Evolutionary conservation across 2,113 vertebrate genomes (phyloP).

Genomic region (Oryzias woworae): DNA sequence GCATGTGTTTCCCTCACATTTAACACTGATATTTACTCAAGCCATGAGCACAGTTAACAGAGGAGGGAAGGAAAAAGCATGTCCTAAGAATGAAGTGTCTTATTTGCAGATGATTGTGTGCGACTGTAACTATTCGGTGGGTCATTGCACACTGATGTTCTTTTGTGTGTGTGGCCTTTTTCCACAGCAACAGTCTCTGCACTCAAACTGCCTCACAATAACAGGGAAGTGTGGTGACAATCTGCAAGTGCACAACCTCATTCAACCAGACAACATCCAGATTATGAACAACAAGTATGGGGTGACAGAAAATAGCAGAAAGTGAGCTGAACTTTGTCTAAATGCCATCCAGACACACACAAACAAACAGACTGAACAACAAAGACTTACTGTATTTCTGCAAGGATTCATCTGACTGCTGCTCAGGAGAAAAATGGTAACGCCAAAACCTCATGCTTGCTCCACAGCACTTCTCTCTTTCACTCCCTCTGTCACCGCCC

Average conservation of each 20-base stretch:
- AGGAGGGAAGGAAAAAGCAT: constrained; percentile 21
- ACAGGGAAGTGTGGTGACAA: constrained; percentile 15
- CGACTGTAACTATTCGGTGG: constrained; percentile 38
- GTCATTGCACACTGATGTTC: constrained; percentile 59
- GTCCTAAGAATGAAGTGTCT: constrained; percentile 28
- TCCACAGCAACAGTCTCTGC: constrained; percentile 57
- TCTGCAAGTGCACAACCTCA: constrained; percentile 37
- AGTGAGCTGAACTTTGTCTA: constrained; percentile 26
- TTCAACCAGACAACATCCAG: constrained; percentile 32
- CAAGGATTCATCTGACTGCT: constrained; percentile 81
- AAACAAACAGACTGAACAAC: constrained; percentile 40
- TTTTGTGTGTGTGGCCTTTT: constrained; percentile 60
- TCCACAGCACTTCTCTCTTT: constrained; percentile 63
- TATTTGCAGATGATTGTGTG: constrained; percentile 23
- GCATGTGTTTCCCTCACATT: constrained; percentile 23
- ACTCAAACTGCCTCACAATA: constrained; percentile 47
- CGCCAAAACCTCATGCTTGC: constrained; percentile 75
- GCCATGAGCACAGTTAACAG: constrained; percentile 24
- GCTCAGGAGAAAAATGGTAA: constrained; percentile 74
- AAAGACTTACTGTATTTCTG: constrained; percentile 79
- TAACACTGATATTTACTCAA: constrained; percentile 34
- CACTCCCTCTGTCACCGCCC: constrained; percentile 57
- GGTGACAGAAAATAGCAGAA: constrained; percentile 23
- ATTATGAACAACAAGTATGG: constrained; percentile 29
- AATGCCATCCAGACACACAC: constrained; percentile 20